Conservation (phyloP, 2,113 vertebrate genomes). For the Steatornis caripensis region DNA sequence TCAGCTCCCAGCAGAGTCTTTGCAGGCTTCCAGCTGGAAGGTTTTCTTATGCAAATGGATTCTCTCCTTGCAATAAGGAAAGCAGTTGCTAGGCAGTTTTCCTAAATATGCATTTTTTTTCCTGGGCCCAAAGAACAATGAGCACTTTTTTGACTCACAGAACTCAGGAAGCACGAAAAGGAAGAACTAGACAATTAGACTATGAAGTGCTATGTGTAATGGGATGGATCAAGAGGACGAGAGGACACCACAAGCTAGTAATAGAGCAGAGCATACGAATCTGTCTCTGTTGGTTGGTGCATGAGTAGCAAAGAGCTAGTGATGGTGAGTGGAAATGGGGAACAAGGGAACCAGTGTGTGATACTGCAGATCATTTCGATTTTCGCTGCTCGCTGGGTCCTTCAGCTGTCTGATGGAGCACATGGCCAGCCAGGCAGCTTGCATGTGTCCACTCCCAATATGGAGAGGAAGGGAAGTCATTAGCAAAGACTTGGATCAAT, state of each 20-base stretch:
- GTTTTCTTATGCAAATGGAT: slow-evolving; percentile 71
- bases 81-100: slow-evolving; percentile 73
- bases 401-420: not conserved
- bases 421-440: not conserved
- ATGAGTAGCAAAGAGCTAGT: not conserved
- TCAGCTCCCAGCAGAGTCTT: slow-evolving; percentile 22
- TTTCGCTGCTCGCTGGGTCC: not conserved
- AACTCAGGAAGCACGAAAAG: slow-evolving; percentile 56
- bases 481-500: not conserved
- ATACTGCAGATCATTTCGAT: not conserved
- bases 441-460: not conserved
- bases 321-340: not conserved
- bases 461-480: not conserved
- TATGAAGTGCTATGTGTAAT: not conserved
- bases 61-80: slow-evolving; percentile 61
- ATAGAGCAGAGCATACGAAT: not conserved
- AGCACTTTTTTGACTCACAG: slow-evolving; percentile 47
- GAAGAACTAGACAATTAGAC: slow-evolving; percentile 39
- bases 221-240: not conserved
- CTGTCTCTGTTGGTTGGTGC: not conserved
- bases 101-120: slow-evolving; percentile 53
- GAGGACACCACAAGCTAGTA: not conserved
- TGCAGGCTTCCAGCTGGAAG: slow-evolving; percentile 45
- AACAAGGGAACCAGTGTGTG: not conserved
- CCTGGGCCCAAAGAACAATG: slow-evolving; percentile 24